A percentile compares a stretch with the other conserved stretches of the same genome.
Evolutionary conservation across 2,113 vertebrate genomes (phyloP).

Genomic region (Oryzias curvinotus): DNA sequence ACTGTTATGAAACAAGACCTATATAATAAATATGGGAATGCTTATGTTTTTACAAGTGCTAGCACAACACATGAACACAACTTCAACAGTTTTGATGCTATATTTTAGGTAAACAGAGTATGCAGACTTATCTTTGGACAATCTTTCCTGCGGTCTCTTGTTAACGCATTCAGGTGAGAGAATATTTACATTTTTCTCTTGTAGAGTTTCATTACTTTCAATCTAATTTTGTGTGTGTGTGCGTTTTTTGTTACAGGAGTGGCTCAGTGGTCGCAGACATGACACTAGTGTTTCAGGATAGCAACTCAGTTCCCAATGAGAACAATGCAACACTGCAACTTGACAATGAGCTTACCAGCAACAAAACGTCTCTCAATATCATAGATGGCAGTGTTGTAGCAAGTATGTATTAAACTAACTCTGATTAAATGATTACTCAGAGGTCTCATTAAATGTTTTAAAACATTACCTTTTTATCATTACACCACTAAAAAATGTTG

Average conservation of each 20-base stretch:
- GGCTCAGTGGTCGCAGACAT: conserved; percentile 39
- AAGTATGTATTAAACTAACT: neutral
- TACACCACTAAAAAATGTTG: no score
- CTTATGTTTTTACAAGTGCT: no score
- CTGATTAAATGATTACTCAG: neutral
- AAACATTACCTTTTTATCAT: no score
- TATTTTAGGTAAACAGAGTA: conserved; percentile 39
- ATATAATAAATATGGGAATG: no score
- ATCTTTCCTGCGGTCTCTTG: conserved; percentile 1
- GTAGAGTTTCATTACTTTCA: neutral
- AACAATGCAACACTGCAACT: conserved; percentile 4
- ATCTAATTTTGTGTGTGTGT: neutral
- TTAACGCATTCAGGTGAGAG: conserved; percentile 45
- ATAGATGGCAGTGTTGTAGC: neutral
- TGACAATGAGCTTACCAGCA: neutral
- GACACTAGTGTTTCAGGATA: conserved; percentile 29
- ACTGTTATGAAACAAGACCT: no score
- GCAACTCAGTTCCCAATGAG: conserved; percentile 22
- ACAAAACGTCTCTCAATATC: conserved; percentile 13
- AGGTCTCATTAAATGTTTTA: no score
- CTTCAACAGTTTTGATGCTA: neutral
- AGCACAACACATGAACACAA: no score
- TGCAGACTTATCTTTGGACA: neutral
- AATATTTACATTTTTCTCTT: neutral
- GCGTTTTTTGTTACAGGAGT: conserved; percentile 10